phyloP scores from a whole-genome alignment of 2,113 vertebrate species.

The Noctilio leporinus region DNA sequence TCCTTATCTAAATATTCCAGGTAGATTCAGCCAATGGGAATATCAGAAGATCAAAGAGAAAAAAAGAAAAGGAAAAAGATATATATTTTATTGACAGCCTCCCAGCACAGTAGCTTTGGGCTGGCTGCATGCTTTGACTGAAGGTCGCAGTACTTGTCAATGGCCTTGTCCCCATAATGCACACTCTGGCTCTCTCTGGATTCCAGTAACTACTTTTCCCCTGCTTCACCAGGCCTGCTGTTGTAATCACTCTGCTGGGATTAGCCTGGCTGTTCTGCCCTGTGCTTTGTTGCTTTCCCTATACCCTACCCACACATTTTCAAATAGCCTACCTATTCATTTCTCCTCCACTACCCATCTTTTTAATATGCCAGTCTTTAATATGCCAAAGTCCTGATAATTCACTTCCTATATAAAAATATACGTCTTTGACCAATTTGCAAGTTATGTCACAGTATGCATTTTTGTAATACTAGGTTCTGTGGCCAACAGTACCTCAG shows the following conservation, averaged over 20 bases:
- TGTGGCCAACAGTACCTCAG: not conserved
- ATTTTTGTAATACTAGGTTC: not conserved
- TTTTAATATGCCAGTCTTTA: not conserved
- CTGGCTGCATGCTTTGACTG: not conserved
- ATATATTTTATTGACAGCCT: not conserved
- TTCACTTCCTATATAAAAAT: not conserved
- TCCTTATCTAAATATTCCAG: not conserved
- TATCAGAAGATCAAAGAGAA: not conserved
- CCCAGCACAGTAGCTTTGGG: not conserved
- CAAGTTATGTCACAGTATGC: not conserved
- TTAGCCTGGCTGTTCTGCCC: not conserved
- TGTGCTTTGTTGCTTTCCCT: not conserved
- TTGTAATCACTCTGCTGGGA: not conserved
- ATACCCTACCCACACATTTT: not conserved
- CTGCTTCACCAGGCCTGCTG: not conserved
- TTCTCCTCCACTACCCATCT: not conserved
- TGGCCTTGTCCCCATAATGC: not conserved
- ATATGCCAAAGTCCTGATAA: not conserved
- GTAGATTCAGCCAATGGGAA: not conserved
- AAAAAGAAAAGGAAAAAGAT: not conserved
- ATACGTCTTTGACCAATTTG: not conserved
- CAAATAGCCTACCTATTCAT: not conserved
- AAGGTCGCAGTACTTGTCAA: not conserved
- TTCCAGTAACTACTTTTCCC: not conserved
- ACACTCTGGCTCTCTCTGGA: not conserved